phyloP scores from a whole-genome alignment of 2,888 invertebrate genomes.

The Rotaria sp. region DNA sequence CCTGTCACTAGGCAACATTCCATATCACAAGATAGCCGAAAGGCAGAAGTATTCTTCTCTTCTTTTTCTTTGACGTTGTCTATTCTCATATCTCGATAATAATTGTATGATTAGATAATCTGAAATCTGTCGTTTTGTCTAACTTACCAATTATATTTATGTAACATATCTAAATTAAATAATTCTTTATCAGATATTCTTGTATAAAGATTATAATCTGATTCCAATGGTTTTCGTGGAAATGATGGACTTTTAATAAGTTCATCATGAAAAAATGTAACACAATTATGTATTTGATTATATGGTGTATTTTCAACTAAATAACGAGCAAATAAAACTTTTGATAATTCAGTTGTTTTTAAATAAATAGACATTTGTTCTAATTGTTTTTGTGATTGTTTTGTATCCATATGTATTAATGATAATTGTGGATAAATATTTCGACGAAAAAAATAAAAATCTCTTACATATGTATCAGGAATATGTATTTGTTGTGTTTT shows the following conservation, averaged over 20 bases:
- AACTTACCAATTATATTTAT: conserved; percentile 98
- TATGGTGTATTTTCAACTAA: conserved; percentile 33
- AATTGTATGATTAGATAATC: too few species aligned
- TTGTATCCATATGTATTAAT: conserved; percentile 81
- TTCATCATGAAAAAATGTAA: conserved; percentile 95
- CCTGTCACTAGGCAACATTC: too few species aligned
- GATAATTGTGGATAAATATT: conserved; percentile 95
- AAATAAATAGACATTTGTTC: conserved; percentile 44
- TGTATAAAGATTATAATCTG: conserved; percentile 70
- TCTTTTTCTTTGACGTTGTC: too few species aligned
- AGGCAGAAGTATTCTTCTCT: too few species aligned
- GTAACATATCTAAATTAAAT: conserved; percentile 79
- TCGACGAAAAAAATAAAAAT: conserved; percentile 86
- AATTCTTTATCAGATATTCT: conserved; percentile 44
- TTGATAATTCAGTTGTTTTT: conserved; percentile 94
- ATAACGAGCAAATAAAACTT: conserved; percentile 59
- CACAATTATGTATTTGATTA: conserved; percentile 51
- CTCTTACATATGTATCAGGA: conserved; percentile 85
- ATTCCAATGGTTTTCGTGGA: conserved; percentile 91
- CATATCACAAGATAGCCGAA: too few species aligned
- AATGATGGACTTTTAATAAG: conserved; percentile 95
- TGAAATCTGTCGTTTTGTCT: conserved; percentile 40
- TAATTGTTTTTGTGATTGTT: conserved; percentile 78
- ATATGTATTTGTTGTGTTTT: conserved; percentile 93
- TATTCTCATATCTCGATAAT: too few species aligned